Base-by-base conservation (phyloP, 2,888 invertebrate genomes). In the Stenolophus ochropezus region DNA sequence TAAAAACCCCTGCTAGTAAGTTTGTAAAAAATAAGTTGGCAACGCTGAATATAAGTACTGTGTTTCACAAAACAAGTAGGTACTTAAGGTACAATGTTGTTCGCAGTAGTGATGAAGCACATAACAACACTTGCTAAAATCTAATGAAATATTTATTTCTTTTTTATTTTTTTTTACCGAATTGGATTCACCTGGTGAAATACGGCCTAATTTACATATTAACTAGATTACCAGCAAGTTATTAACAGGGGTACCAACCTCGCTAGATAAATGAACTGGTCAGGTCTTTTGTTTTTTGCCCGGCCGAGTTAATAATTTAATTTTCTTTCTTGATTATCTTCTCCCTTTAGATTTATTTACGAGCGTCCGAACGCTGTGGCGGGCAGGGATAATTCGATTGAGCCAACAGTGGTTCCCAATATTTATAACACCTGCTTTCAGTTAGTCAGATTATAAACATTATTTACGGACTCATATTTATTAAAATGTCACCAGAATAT, bases 121-220 rank as follows among this genome's bases (percentile, higher is more conserved):
- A 1, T 42, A 42, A 42, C n/a, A 42, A 42, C 42, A 11, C n/a
- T 1, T 51, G n/a, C 51, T 16, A 1, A 51, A 14, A 51, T 16
- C n/a, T 51, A 14, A 51, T 14, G n/a, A 14, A 11, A 14, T 51
- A 14, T n/a, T n/a, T n/a, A n/a, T 51, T 51, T 3, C 1, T 49
- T 1, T 20, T 56, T 56, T 56, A 4, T 20, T 56, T 56, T 56
- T 1, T 1, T 2, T 20, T 4, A 5, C 20, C 21, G 5, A 2
- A 0, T 20, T 58, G 1, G 23, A 1, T 23, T 58, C 23, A n/a
- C n/a, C 2, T 14, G 4, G n/a, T 18, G 23, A 58, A 58, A 23
- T 3, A 21, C 11, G 58, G n/a, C 58, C 58, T 58, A 23, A 58
- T 58, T 58, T 58, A 23, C 58, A 58, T 58, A 58, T 58, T 58